Percentiles rank a stretch among this genome's conserved stretches.
Evolutionary conservation across 2,113 vertebrate genomes (phyloP).

Genomic region (Sapajus apella): DNA sequence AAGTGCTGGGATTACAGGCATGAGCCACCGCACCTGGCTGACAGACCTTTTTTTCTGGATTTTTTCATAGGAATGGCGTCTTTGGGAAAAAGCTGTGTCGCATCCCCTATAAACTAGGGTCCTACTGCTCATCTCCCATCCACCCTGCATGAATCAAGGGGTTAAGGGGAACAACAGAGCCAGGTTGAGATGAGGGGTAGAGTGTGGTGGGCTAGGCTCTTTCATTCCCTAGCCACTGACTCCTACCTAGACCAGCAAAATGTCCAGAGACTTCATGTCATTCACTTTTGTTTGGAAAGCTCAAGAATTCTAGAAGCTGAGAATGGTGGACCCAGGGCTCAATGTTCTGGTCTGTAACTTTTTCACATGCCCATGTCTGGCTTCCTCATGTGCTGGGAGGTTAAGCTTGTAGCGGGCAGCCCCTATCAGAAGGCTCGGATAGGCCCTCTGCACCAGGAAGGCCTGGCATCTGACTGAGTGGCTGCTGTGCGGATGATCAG

Average conservation of each 20-base stretch:
- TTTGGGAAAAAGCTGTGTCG: neutral
- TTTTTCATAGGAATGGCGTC: neutral
- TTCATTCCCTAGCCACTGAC: neutral
- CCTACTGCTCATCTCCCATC: neutral
- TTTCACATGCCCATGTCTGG: neutral
- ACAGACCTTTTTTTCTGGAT: neutral
- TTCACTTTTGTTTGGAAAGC: neutral
- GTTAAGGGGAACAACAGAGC: neutral
- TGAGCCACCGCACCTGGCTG: too few relatives aligned
- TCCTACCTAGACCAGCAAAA: neutral
- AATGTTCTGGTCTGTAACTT: neutral
- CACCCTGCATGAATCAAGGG: neutral
- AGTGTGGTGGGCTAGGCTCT: fast-evolving
- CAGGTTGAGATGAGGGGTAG: neutral
- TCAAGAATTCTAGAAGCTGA: neutral
- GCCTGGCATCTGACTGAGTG: fast-evolving
- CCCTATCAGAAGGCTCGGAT: neutral
- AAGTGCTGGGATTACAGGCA: too few relatives aligned
- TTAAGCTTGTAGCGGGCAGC: neutral
- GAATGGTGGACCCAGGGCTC: too few relatives aligned
- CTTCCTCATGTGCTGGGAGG: neutral
- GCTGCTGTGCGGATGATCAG: neutral
- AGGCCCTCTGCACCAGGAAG: neutral
- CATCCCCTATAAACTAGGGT: too few relatives aligned
- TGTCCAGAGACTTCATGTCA: fast-evolving